These are phyloP conservation scores for Apotomis turbidana DNA, from an alignment of 2,888 invertebrate species.

Conservation along the genomic window DNA sequence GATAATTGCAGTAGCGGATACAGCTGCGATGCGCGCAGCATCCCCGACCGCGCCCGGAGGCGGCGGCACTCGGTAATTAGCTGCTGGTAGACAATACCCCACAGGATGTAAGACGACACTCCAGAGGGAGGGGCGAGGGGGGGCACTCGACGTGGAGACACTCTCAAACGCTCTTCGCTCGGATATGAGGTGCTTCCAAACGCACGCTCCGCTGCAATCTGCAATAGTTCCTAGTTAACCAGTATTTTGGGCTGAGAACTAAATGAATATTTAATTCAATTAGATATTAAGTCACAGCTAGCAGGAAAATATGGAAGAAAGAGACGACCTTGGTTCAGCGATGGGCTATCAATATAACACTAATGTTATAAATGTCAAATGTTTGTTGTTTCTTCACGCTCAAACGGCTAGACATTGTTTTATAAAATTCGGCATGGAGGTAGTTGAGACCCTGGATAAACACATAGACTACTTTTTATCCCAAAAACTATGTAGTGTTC, in stretches of 20 bases:
- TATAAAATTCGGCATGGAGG: too few relatives aligned
- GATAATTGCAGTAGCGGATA: neutral
- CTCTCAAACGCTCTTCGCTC: neutral
- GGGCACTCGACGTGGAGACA: neutral
- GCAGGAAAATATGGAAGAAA: too few relatives aligned
- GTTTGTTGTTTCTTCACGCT: too few relatives aligned
- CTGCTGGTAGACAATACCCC: conserved; percentile 12
- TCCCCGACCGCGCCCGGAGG: neutral
- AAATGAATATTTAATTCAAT: too few relatives aligned
- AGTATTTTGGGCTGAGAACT: neutral
- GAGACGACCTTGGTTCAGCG: too few relatives aligned
- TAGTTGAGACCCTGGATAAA: too few relatives aligned
- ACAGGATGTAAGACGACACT: conserved; percentile 6
- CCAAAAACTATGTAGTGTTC: too few relatives aligned
- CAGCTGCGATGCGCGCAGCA: neutral
- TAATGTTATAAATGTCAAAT: too few relatives aligned
- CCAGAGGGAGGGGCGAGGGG: neutral
- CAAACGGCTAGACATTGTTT: too few relatives aligned
- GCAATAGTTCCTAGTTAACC: neutral
- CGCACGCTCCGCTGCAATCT: neutral
- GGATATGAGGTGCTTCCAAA: neutral
- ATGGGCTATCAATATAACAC: too few relatives aligned
- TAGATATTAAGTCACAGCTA: too few relatives aligned
- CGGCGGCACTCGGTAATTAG: neutral
- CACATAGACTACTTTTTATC: too few relatives aligned